Evolutionary conservation across 1,140 invertebrate genomes (phyloP), one percentile per base, ranked within the genome.

Genomic region (Psix sp.): DNA sequence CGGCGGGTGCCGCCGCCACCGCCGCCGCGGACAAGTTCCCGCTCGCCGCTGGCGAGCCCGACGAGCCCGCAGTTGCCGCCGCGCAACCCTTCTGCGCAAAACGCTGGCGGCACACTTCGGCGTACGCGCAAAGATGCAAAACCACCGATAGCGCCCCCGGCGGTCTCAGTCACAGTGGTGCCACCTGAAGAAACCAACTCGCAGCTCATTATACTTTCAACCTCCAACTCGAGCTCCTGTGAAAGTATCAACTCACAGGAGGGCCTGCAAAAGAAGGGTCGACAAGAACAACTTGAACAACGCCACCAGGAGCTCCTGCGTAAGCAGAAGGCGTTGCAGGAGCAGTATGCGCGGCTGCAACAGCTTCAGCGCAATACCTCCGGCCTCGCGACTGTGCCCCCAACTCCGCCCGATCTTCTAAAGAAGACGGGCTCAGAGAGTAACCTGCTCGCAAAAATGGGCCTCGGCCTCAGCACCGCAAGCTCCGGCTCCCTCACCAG

Each of bases 401-500:
- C 90, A 13, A 87, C 89, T 13, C 89, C 90, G 10, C 89, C 91
- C 33, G 89, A 90, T 67, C 89, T 90, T 49, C 84, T 96, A 3
- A 96, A 96, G 83, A 95, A 95, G 80, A 95, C 94, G 0, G 94
- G 94, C n/a, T 95, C 93, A 74, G 95, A 96, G 80, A 94, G 94
- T 15, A 96, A 96, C 82, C 86, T 96, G 2, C 84, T 95, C 13
- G 91, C 92, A n/a, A 96, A 95, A 80, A 93, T 95, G 90, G 93
- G 93, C 2, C 83, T 94, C 3, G 91, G 91, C 42, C 82, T 93
- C 63, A 89, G 90, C 20, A 86, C 91, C 0, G 81, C 88, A 0
- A 88, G 86, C 7, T 91, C 91, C 1, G 92, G 91, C 5, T 92
- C 91, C 0, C 80, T 92, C 4, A 91, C 90, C 1, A 91, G 91